Evolutionary conservation across 2,888 invertebrate species (phyloP), one percentile per base, ranked within the genome.

Genomic region (Parnassius mnemosyne): DNA sequence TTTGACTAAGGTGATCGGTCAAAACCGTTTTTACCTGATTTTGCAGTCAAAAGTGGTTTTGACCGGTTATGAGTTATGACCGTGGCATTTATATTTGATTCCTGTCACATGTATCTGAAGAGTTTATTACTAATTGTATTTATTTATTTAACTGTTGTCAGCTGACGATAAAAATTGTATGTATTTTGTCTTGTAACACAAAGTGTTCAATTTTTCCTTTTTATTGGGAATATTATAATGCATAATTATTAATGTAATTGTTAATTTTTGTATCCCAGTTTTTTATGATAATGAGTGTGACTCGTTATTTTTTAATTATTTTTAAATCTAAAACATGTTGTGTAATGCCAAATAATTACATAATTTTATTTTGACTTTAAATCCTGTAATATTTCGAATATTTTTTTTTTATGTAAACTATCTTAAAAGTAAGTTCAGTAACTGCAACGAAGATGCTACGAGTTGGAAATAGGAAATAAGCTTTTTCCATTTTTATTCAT

Each of bases 271-370:
- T 73, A 60, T 76, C 76, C 83, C 87, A 72, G 71, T 78, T 79
- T 76, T 79, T 76, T 76, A 75, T 71, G 73, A 69, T 74, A 78
- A 84, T 80, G 90, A 87, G 91, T 90, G 71, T 84, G 71, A 90
- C 90, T 89, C 89, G 77, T 82, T 78, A 71, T 72, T 72, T 77
- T 80, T 80, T 77, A 80, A 79, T 72, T 80, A 73, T 76, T 79
- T 77, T 78, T 75, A 74, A 75, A 75, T 74, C 74, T 69, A 78
- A 80, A 83, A 75, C 73, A 83, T 83, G 83, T 89, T 87, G 85
- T 87, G 84, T 88, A 87, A 87, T 87, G 85, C 90, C 90, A 90
- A 90, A 90, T 87, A 89, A 78, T 78, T 81, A 80, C 81, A 78
- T 76, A 73, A 82, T 83, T 81, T 79, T 84, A 81, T 84, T 85